These are phyloP conservation scores for Calameuta pallipes DNA, from an alignment of 2,888 invertebrate species.

Conservation along the genomic window DNA sequence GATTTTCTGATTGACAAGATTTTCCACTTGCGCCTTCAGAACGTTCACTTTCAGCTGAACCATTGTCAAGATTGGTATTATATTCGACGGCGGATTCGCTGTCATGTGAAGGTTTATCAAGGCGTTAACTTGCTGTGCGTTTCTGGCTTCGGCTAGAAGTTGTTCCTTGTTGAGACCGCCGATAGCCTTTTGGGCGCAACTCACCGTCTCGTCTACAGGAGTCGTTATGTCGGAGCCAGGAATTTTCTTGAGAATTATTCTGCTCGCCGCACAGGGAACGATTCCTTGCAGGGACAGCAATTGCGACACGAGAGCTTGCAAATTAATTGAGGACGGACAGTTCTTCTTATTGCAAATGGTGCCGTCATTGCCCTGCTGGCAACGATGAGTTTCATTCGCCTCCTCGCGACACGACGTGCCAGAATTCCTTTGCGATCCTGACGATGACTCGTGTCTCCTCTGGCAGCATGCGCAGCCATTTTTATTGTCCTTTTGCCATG, in stretches of 20 bases:
- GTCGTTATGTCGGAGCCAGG: conserved; percentile 52
- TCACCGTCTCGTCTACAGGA: conserved; percentile 53
- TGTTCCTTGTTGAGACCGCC: conserved; percentile 49
- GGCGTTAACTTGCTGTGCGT: conserved; percentile 53
- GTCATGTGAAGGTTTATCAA: conserved; percentile 59
- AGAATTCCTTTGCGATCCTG: background rate
- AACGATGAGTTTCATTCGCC: conserved; percentile 34
- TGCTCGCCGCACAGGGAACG: conserved; percentile 52
- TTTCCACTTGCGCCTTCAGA: conserved; percentile 53
- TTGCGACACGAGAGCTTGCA: conserved; percentile 59
- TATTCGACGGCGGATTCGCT: conserved; percentile 43
- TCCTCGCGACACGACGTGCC: conserved; percentile 19
- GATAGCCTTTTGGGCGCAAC: conserved; percentile 46
- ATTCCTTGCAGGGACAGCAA: conserved; percentile 55
- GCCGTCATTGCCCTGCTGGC: conserved; percentile 37
- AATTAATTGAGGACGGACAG: conserved; percentile 53
- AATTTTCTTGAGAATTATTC: conserved; percentile 52
- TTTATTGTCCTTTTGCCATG: conserved; percentile 4
- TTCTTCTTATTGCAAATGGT: conserved; percentile 48
- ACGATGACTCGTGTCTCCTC: background rate
- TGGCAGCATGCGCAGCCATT: background rate
- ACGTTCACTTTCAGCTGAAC: conserved; percentile 57
- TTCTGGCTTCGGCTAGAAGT: conserved; percentile 50
- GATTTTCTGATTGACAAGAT: conserved; percentile 44
- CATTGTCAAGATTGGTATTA: conserved; percentile 55